Percentiles rank a stretch among this genome's conserved stretches.
Evolutionary conservation across 2,888 invertebrate genomes (phyloP).

Genomic region (Xylota segnis): DNA sequence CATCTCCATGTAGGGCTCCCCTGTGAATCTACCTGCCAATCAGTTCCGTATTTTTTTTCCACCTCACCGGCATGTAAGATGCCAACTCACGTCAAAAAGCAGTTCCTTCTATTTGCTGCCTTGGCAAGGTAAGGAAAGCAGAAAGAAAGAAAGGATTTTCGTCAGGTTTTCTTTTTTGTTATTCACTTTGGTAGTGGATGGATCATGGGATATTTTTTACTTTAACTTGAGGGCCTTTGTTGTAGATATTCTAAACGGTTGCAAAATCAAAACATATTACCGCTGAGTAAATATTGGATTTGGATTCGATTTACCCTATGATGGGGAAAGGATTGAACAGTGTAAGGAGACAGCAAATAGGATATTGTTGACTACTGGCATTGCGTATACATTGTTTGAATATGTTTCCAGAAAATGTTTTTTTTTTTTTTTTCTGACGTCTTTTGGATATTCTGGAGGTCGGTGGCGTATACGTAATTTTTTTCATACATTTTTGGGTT

Average conservation of each 20-base stretch:
- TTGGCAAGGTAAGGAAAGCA: neutral
- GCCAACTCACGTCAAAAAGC: conserved; percentile 8
- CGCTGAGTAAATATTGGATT: neutral
- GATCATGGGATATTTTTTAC: conserved; percentile 1
- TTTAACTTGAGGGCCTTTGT: neutral
- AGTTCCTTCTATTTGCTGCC: conserved; percentile 15
- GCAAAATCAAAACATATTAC: neutral
- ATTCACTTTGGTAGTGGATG: neutral
- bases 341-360: no score
- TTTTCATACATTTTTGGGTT: no score
- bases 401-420: no score
- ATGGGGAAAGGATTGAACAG: neutral
- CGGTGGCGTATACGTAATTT: no score
- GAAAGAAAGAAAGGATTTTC: neutral
- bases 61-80: conserved; percentile 3
- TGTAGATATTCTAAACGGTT: neutral
- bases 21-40: conserved; percentile 27
- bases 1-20: neutral
- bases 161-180: neutral
- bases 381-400: no score
- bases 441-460: no score
- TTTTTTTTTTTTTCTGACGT: no score
- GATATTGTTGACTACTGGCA: no score
- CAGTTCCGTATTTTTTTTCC: conserved; percentile 9
- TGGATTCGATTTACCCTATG: conserved; percentile 1